Percentiles rank a stretch among this genome's conserved stretches.
Evolutionary conservation across 2,113 vertebrate genomes (phyloP).

Genomic region (Ceuthmochares aereus): DNA sequence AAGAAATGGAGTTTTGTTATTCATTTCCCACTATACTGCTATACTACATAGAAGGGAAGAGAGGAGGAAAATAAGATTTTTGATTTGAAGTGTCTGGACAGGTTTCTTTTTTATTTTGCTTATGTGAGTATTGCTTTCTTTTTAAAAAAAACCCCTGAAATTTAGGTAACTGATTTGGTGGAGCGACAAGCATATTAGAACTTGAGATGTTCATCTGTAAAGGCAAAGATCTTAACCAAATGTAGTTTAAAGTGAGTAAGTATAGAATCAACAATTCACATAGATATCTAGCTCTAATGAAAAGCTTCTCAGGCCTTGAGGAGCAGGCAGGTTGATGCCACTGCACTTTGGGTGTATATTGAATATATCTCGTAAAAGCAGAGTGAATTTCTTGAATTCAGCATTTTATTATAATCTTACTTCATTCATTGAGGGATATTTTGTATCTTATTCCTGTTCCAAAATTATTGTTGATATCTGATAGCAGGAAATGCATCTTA

Average conservation of each 20-base stretch:
- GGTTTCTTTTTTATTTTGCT: neutral
- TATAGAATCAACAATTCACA: neutral
- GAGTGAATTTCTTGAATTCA: neutral
- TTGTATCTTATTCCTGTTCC: neutral
- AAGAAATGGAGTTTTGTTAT: neutral
- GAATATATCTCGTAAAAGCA: neutral
- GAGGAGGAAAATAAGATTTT: neutral
- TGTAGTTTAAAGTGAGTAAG: neutral
- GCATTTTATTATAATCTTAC: neutral
- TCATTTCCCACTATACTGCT: neutral
- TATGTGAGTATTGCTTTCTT: neutral
- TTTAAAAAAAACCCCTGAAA: neutral
- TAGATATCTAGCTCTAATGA: neutral
- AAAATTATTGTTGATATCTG: neutral
- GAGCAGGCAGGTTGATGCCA: neutral
- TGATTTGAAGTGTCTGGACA: neutral
- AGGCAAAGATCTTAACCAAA: neutral
- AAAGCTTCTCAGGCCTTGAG: neutral
- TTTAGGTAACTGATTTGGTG: neutral
- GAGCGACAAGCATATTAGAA: neutral
- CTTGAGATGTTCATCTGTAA: neutral
- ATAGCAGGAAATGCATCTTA: neutral
- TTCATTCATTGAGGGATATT: neutral
- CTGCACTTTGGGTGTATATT: neutral
- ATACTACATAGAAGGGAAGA: neutral